Conservation (phyloP, 1,140 invertebrate genomes). For the Archivesica marissinica region DNA sequence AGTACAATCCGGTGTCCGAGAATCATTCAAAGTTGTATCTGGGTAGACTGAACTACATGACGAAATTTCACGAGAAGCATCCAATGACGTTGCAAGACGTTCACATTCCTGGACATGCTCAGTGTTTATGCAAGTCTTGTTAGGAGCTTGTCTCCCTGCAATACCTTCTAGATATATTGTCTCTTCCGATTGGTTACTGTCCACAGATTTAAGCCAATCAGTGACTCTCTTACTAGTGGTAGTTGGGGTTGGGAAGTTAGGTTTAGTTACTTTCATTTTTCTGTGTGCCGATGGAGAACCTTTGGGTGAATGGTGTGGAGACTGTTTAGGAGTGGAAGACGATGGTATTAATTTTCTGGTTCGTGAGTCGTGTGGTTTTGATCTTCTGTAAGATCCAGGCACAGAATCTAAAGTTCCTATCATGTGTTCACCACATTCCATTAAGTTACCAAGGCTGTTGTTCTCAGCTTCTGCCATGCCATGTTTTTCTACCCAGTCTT, state of each 20-base stretch:
- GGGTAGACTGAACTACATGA: conserved; percentile 59
- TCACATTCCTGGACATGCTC: conserved; percentile 72
- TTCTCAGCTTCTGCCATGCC: conserved; percentile 48
- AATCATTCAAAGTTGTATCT: conserved; percentile 51
- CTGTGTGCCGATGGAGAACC: conserved; percentile 68
- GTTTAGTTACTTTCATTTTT: conserved; percentile 63
- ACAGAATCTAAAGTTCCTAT: conserved; percentile 61
- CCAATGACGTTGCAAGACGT: conserved; percentile 61
- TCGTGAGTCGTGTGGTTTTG: conserved; percentile 66
- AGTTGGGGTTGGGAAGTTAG: conserved; percentile 67
- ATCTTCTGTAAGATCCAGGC: conserved; percentile 60
- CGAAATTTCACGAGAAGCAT: conserved; percentile 62
- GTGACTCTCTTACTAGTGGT: conserved; percentile 77
- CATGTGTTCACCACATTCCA: conserved; percentile 61
- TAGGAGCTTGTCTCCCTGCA: conserved; percentile 53
- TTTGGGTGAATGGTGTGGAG: conserved; percentile 71
- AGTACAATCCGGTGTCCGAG: conserved; percentile 28
- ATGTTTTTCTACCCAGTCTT: conserved; percentile 81
- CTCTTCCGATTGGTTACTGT: conserved; percentile 45
- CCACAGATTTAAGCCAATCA: conserved; percentile 81
- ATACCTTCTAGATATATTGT: conserved; percentile 58
- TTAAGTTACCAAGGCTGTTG: conserved; percentile 58
- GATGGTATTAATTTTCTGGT: conserved; percentile 67
- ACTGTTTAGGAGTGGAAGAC: conserved; percentile 72
- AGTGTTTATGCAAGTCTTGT: conserved; percentile 68